Evolutionary conservation across 2,797 vertebrate species (phyloP), one percentile per base, ranked within the genome.

Genomic region (Lindbergichthys nudifrons): DNA sequence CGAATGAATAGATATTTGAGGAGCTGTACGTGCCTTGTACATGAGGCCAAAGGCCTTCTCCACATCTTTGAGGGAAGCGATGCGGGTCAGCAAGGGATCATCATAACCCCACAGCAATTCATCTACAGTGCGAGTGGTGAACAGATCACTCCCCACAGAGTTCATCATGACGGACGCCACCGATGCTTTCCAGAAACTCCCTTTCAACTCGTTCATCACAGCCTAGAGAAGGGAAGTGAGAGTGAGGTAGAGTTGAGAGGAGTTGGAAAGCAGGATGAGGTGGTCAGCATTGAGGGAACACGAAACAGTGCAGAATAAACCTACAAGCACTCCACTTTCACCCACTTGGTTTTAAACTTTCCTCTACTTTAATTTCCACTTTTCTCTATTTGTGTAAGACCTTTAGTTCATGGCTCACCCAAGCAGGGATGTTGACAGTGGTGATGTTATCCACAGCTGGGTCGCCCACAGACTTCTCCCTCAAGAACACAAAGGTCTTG

Each of bases 31-130:
- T 89, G 91, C 95, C 83, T 95, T 91, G 82, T 93, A 85, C 95
- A 96, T 95, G 57, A 95, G 90, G 23, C 95, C 95, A 57, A 96
- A 96, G 39, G 72, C 3, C 23, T 75, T 87, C 0, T 93, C 94
- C 36, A 95, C 83, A 0, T 89, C 64, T 15, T 6, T 88, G 0
- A 5, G 0, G 2, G 3, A 0, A 1, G 76, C 10, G 4, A 94
- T 0, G 0, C 74, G 77, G 0, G 0, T 8, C 50, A 96, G 86
- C 57, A 95, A 52, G 5, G 89, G 80, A 63, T 95, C 95, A 65
- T 88, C 70, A 56, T 92, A 95, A 19, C 95, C 95, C 95, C 95
- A 96, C 68, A 96, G 88, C 70, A 95, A 36, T 70, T 95, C 94
- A 13, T 95, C 41, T 59, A 96, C 94, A 0, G 92, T 89, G 59